Base-by-base conservation (phyloP, 2,888 invertebrate genomes). In the Protophormia terraenovae region DNA sequence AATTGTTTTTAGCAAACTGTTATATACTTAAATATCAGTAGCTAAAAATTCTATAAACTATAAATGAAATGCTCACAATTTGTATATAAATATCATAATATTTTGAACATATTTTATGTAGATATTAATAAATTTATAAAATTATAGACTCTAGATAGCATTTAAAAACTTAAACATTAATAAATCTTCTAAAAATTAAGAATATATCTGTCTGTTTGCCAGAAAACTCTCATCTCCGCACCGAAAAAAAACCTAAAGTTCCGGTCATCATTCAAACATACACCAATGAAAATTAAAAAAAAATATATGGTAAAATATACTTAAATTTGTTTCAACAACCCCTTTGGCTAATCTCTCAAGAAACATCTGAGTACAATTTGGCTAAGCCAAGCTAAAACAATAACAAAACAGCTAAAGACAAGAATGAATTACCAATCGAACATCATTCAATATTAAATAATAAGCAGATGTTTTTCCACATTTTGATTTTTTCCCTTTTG, bases 321-420 rank as follows among this genome's bases (percentile, higher is more conserved):
- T 16, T 69, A 69, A 82, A 62, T 82, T 83, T 83, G 82, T 83
- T 83, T 45, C 45, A 83, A 83, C 84, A 86, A 84, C 86, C 87
- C 87, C 86, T 87, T 81, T 60, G 84, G 87, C 85, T 87, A 86
- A 87, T 87, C 87, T 87, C 50, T 69, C 24, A 29, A 35, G 58
- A 85, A 87, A 86, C 88, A 87, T 87, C 87, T 88, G 86, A 87
- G 86, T 72, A 66, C 81, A 87, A 79, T 86, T 86, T 86, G 84
- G 80, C 86, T 77, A 77, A 77, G 64, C 72, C 81, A 80, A 71
- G 69, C 50, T 75, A 62, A 58, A 47, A 41, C 32, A 45, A 64
- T 35, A 67, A 77, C 29, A 32, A 72, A 53, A 55, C 38, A 50
- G 22, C 29, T 45, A 5, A 71, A 64, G 69, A 76, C 62, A 82